phyloP scores from a whole-genome alignment of 2,113 vertebrate species.

The Oreochromis aureus region DNA sequence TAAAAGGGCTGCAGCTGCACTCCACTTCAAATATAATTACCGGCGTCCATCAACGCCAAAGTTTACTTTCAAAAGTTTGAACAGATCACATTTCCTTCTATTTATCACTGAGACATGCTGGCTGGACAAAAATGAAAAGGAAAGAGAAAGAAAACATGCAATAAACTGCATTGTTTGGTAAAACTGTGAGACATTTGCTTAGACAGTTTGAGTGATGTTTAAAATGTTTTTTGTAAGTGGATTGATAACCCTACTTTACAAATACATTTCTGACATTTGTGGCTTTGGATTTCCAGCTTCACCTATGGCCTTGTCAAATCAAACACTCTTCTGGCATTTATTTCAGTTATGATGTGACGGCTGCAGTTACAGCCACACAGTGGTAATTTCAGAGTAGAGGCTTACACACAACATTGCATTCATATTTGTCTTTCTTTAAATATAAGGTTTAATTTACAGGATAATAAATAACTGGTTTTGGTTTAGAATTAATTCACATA shows the following conservation, averaged over 20 bases:
- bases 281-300: neutral
- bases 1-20: neutral
- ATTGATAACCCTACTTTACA: neutral
- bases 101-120: neutral
- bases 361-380: too few species aligned
- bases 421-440: too few species aligned
- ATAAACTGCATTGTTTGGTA: neutral
- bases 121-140: neutral
- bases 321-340: neutral
- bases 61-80: neutral
- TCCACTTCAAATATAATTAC: neutral
- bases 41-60: neutral
- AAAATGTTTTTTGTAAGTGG: neutral
- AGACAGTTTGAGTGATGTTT: neutral
- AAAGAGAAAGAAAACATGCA: neutral
- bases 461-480: too few species aligned
- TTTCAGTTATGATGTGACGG: neutral
- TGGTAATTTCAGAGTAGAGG: too few species aligned
- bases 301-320: neutral
- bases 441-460: too few species aligned
- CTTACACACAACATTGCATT: too few species aligned
- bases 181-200: neutral
- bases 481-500: too few species aligned
- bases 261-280: neutral
- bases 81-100: neutral